Conservation (phyloP, 2,888 invertebrate genomes). For the Sipha maydis region DNA sequence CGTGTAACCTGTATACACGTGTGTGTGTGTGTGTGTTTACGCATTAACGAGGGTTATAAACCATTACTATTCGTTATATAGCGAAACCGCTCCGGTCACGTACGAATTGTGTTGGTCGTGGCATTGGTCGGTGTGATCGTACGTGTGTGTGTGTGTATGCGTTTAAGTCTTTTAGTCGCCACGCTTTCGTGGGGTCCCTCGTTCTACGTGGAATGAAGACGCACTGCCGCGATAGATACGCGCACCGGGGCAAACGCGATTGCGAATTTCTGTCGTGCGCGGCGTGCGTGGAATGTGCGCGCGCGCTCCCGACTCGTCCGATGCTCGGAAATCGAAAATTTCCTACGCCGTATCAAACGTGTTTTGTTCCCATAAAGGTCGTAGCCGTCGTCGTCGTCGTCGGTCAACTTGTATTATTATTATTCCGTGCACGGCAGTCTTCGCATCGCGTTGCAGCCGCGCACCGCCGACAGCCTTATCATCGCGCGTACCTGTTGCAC, state of each 20-base stretch:
- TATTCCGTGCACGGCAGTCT: conserved; percentile 37
- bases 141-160: no score
- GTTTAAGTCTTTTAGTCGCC: background rate
- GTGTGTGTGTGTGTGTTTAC: no score
- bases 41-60: background rate
- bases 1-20: no score
- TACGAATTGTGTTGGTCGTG: background rate
- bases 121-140: background rate
- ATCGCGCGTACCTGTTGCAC: no score
- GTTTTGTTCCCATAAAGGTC: conserved; percentile 52
- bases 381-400: background rate
- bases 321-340: conserved; percentile 47
- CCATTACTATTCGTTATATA: background rate
- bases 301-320: background rate
- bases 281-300: background rate
- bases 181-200: background rate
- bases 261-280: conserved; percentile 19
- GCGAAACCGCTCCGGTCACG: background rate
- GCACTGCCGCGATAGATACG: background rate
- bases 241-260: background rate
- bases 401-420: background rate
- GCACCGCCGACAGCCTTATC: no score
- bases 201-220: background rate
- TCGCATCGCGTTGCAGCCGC: no score
- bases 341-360: conserved; percentile 40